phyloP scores from a whole-genome alignment of 2,797 vertebrate genomes.

The Thunnus albacares region DNA sequence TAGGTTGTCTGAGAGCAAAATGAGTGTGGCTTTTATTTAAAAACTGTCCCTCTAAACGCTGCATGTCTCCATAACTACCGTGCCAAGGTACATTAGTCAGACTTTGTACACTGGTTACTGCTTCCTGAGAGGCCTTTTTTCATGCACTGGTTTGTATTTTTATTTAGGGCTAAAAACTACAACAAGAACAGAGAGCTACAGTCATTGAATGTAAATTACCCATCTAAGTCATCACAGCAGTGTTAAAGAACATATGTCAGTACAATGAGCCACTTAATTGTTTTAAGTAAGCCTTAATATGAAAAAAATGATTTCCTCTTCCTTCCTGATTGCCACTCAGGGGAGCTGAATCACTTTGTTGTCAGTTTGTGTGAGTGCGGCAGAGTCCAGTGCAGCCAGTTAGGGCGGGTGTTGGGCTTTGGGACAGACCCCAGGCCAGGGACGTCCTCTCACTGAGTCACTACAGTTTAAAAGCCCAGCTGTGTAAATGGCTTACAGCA shows the following conservation, averaged over 20 bases:
- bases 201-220: neutral
- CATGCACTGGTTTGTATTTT: constrained; percentile 55
- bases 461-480: constrained; percentile 82
- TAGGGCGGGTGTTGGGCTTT: constrained; percentile 74
- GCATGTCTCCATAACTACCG: constrained; percentile 49
- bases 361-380: constrained; percentile 45
- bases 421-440: constrained; percentile 80
- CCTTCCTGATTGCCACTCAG: constrained; percentile 36
- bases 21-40: constrained; percentile 66
- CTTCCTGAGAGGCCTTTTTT: constrained; percentile 55
- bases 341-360: constrained; percentile 45
- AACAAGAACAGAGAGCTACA: constrained; percentile 29
- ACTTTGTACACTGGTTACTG: constrained; percentile 48
- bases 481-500: constrained; percentile 88
- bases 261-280: neutral
- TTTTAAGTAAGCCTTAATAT: neutral
- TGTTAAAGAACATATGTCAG: neutral
- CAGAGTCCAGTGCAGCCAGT: constrained; percentile 54
- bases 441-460: constrained; percentile 84
- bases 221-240: neutral
- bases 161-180: constrained; percentile 58
- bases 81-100: constrained; percentile 70
- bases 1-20: constrained; percentile 68
- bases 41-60: constrained; percentile 61
- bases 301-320: neutral